Conservation (phyloP, 2,113 vertebrate species). For the Probosciger aterrimus region DNA sequence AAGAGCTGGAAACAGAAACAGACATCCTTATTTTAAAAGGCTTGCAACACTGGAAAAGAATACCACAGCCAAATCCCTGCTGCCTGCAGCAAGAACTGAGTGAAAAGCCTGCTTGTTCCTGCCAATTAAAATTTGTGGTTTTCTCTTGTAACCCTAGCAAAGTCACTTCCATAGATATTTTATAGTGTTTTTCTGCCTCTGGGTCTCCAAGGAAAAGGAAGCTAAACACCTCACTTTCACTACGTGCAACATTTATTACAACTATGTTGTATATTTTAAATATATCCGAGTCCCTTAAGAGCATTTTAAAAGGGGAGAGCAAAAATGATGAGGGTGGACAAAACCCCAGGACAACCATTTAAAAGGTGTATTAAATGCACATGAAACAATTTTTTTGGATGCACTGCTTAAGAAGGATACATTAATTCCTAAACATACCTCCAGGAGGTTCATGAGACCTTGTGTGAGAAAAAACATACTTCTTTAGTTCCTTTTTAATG, state of each 20-base stretch:
- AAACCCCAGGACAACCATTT: neutral
- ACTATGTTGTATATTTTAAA: neutral
- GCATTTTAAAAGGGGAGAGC: neutral
- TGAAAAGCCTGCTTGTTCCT: neutral
- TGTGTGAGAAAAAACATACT: neutral
- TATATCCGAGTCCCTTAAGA: neutral
- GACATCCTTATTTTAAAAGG: neutral
- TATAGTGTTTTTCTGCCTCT: neutral
- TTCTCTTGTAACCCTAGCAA: neutral
- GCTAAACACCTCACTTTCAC: neutral
- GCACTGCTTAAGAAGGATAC: neutral
- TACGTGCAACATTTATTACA: neutral
- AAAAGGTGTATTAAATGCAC: neutral
- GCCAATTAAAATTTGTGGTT: neutral
- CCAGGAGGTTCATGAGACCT: neutral
- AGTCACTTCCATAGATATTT: neutral
- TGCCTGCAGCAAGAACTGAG: neutral
- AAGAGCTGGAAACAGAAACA: neutral
- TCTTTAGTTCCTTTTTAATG: neutral
- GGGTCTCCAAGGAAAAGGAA: neutral
- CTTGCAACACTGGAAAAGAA: neutral
- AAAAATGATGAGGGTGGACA: neutral
- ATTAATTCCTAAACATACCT: neutral
- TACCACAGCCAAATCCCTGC: neutral
- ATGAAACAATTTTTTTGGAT: neutral